These are phyloP conservation scores for Sander vitreus DNA, from an alignment of 2,113 vertebrate genomes.

Conservation along the genomic window DNA sequence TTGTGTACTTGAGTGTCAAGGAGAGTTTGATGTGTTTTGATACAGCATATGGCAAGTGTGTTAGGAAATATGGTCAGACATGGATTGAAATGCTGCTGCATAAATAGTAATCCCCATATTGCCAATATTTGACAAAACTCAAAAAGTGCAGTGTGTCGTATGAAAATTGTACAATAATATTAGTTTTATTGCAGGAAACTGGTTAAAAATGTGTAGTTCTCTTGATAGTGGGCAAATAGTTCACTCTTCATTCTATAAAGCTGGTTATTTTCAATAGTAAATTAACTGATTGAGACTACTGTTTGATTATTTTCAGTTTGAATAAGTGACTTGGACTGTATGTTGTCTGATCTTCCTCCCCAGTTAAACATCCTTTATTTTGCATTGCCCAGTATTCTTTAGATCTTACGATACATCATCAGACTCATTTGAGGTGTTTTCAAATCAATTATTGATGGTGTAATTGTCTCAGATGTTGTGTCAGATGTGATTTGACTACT, in stretches of 20 bases:
- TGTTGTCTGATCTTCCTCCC: not conserved
- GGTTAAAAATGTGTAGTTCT: not conserved
- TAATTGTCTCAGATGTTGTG: not conserved
- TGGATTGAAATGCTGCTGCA: slow-evolving; percentile 47
- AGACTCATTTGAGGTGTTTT: not conserved
- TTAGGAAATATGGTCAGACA: slow-evolving; percentile 55
- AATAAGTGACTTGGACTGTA: not conserved
- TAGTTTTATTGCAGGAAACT: not conserved
- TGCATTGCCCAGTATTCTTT: not conserved
- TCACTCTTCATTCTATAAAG: not conserved
- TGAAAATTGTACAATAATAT: not conserved
- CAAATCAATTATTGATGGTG: not conserved
- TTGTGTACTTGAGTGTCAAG: slow-evolving; percentile 79
- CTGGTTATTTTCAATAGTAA: not conserved
- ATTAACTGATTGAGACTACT: not conserved
- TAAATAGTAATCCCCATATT: slow-evolving; percentile 26
- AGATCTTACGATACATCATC: not conserved
- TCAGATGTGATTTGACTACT: not conserved
- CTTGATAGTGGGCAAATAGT: not conserved
- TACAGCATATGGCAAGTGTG: slow-evolving; percentile 73
- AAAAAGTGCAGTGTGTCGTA: not conserved
- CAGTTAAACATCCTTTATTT: not conserved
- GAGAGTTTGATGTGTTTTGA: slow-evolving; percentile 79
- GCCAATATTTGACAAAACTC: slow-evolving; percentile 34
- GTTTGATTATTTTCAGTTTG: slow-evolving; percentile 2